phyloP scores from a whole-genome alignment of 2,113 vertebrate genomes.

The Mormoops blainvillei region DNA sequence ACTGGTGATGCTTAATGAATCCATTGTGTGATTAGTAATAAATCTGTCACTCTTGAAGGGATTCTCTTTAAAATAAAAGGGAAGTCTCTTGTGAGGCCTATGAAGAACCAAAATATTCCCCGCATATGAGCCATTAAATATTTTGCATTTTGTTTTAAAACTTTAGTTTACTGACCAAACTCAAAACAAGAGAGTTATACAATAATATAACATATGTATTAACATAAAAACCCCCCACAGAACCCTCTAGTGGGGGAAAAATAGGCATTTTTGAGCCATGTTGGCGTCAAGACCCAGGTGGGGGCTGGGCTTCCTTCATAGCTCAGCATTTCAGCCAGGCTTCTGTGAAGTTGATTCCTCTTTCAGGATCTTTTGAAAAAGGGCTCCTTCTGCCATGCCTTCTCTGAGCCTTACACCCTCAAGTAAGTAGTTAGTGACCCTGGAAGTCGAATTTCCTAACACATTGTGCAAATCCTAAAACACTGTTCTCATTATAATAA shows the following conservation, averaged over 20 bases:
- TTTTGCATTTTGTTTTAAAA: conserved; percentile 35
- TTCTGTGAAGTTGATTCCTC: not conserved
- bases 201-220: not conserved
- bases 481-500: not conserved
- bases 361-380: not conserved
- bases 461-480: not conserved
- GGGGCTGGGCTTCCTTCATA: not conserved
- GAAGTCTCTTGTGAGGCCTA: not conserved
- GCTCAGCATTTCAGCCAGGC: not conserved
- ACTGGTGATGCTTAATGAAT: not conserved
- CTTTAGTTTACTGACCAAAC: not conserved
- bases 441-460: not conserved
- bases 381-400: not conserved
- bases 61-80: not conserved
- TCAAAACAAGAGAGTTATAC: not conserved
- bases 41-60: conserved; percentile 35
- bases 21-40: conserved; percentile 33
- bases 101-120: not conserved
- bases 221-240: not conserved
- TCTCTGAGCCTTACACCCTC: not conserved
- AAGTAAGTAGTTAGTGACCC: not conserved
- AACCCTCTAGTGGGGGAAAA: rapidly evolving
- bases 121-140: not conserved
- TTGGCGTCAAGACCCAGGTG: not conserved
- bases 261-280: not conserved